These are phyloP conservation scores for Chaitophorus viminalis DNA, from an alignment of 2,888 invertebrate species.

Conservation along the genomic window DNA sequence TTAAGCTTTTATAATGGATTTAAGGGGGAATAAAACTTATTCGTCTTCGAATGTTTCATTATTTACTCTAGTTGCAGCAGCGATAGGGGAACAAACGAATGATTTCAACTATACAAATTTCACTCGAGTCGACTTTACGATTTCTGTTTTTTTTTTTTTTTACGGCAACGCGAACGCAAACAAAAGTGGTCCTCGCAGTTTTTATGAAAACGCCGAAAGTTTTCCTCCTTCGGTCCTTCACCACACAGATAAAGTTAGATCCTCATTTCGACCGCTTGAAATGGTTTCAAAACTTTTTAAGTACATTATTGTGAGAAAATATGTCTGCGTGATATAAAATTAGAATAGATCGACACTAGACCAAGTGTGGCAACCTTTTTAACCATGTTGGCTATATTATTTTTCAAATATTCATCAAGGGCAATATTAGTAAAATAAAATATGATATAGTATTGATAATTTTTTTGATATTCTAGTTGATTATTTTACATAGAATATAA, in stretches of 20 bases:
- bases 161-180: constrained; percentile 6
- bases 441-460: too few species aligned
- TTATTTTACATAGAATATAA: too few species aligned
- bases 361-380: too few species aligned
- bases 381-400: too few species aligned
- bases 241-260: not conserved
- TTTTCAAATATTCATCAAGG: too few species aligned
- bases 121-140: not conserved
- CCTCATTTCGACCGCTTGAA: not conserved
- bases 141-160: constrained; percentile 32
- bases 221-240: not conserved
- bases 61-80: not conserved
- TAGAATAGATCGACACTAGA: not conserved
- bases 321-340: not conserved
- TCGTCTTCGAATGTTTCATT: not conserved
- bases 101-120: not conserved
- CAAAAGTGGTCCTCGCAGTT: not conserved
- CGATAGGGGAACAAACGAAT: not conserved
- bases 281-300: not conserved
- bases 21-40: not conserved
- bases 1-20: not conserved
- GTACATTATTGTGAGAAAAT: not conserved
- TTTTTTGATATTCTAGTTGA: too few species aligned
- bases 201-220: constrained; percentile 35
- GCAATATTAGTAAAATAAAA: too few species aligned